Evolutionary conservation across 2,113 vertebrate species (phyloP).

Genomic region (Melospiza melodia): DNA sequence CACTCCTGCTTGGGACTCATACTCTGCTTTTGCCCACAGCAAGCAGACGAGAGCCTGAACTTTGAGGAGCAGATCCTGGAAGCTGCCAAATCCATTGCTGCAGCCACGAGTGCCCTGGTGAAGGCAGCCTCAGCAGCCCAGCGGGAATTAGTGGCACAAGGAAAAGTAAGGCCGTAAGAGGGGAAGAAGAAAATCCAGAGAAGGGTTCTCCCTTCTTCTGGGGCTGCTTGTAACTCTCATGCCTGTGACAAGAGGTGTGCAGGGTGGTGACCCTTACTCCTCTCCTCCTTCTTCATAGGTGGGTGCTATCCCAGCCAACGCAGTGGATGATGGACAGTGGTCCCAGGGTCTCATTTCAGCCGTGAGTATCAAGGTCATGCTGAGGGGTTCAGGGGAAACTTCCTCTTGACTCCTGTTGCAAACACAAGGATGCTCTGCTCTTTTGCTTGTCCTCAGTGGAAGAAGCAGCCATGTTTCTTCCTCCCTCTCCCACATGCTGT

Average conservation of each 20-base stretch:
- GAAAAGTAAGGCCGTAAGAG: slow-evolving; percentile 80
- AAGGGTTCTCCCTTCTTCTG: background rate
- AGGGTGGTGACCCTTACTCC: rapidly evolving
- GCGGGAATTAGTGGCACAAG: slow-evolving; percentile 95
- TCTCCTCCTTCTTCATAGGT: slow-evolving; percentile 75
- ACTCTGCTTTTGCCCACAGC: slow-evolving; percentile 69
- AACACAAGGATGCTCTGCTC: background rate
- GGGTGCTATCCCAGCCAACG: slow-evolving; percentile 90
- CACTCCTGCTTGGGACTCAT: background rate
- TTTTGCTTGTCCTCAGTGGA: rapidly evolving
- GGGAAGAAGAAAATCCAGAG: background rate
- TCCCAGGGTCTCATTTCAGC: slow-evolving; percentile 98
- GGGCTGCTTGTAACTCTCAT: background rate
- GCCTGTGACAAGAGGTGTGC: rapidly evolving
- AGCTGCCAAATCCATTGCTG: slow-evolving; percentile 97
- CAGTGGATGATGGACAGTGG: slow-evolving; percentile 97
- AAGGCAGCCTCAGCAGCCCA: slow-evolving; percentile 97
- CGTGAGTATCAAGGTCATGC: slow-evolving; percentile 77
- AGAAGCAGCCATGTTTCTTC: background rate
- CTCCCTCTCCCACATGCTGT: rapidly evolving
- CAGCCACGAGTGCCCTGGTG: slow-evolving; percentile 94
- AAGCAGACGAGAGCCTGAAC: slow-evolving; percentile 96
- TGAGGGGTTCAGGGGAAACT: background rate
- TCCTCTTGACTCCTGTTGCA: background rate
- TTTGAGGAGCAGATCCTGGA: slow-evolving; percentile 98